phyloP scores from a whole-genome alignment of 2,113 vertebrate species.

The Anolis sagrei region DNA sequence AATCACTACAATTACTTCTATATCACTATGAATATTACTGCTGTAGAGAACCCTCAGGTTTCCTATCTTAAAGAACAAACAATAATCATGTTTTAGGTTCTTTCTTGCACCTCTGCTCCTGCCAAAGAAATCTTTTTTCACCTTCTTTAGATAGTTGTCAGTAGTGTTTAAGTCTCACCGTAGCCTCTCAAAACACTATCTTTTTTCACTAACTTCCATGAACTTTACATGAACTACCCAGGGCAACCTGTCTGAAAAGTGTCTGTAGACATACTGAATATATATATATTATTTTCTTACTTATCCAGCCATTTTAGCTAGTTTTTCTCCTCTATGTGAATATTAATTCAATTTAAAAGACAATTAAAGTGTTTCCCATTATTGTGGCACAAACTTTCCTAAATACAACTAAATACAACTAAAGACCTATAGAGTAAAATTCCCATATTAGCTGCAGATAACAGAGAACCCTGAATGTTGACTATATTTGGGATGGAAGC shows the following conservation, averaged over 20 bases:
- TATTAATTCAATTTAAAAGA: neutral
- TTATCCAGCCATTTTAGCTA: neutral
- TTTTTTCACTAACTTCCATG: neutral
- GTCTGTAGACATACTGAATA: neutral
- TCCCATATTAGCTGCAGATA: too few relatives aligned
- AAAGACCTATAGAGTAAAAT: neutral
- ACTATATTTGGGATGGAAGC: too few relatives aligned
- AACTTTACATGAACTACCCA: neutral
- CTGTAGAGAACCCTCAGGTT: neutral
- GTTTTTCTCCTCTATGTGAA: neutral
- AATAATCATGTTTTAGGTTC: neutral
- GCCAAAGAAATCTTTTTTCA: neutral
- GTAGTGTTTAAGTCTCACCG: neutral
- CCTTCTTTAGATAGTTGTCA: neutral
- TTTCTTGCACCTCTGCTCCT: neutral
- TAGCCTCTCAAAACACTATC: neutral
- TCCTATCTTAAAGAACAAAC: neutral
- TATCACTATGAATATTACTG: neutral
- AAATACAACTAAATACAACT: neutral
- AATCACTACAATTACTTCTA: neutral
- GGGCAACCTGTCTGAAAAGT: neutral
- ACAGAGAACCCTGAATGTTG: too few relatives aligned
- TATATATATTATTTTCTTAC: neutral
- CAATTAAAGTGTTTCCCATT: neutral
- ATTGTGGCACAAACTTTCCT: neutral